Base-by-base conservation (phyloP, 2,113 vertebrate species). In the Oophaga pumilio region DNA sequence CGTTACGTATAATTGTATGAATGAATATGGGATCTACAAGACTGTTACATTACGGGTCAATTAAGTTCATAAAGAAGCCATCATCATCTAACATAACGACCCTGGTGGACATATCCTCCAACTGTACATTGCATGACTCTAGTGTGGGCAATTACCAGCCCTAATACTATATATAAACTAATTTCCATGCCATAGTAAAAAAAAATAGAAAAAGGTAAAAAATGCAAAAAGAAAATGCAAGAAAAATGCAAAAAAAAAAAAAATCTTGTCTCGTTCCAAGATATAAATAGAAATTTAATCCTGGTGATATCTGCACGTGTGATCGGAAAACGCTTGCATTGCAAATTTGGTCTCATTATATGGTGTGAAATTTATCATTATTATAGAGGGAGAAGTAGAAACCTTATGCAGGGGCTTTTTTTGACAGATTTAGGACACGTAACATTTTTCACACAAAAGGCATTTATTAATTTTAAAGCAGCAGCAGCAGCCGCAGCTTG, bases 381-480 rank as follows among this genome's bases (percentile, higher is more conserved):
- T 80, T 89, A 80, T 49, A 24, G 82, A 73, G 77, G 66, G 49
- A 85, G 78, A 81, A 85, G 57, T 24, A 78, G 53, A 84, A 85
- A 85, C 66, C 64, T 71, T 85, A 79, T 81, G 84, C 74, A 89
- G 76, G 64, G 77, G 62, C 66, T 76, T 89, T 85, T 89, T 73
- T 43, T 89, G 84, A 85, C 88, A 89, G 84, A 85, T 89, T 89
- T 89, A 88, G 87, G 87, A 88, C 87, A 88, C 87, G 77, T 77
- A 76, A 68, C 81, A 88, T 88, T 88, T 88, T 88, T 88, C 87
- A 88, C 87, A 88, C 73, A 88, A 84, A 88, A 71, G 81, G 87
- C 81, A 88, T 88, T 88, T 84, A 88, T 88, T 88, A 76, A 88
- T 84, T 88, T 88, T 77, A 88, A 84, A 88, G 57, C 87, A 88